Conservation (phyloP, 1,140 invertebrate genomes). For the Meloidogyne chitwoodi region DNA sequence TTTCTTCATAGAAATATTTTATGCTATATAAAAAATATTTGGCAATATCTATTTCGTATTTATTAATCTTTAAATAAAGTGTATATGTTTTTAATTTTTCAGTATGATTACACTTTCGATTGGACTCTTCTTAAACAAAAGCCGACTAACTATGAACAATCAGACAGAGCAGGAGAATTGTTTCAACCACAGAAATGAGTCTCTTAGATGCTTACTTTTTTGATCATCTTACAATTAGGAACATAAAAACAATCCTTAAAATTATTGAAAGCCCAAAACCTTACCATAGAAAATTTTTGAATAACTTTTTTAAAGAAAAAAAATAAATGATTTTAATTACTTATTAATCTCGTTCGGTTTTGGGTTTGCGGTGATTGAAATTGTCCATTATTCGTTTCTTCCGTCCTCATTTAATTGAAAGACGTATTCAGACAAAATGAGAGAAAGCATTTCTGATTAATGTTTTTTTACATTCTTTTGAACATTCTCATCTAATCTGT, state of each 20-base stretch:
- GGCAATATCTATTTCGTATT: slow-evolving; percentile 71
- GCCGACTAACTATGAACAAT: slow-evolving; percentile 50
- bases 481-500: neutral
- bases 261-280: neutral
- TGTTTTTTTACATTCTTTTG: neutral
- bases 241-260: neutral
- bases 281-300: too few species aligned
- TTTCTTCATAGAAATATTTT: slow-evolving; percentile 73
- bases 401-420: neutral
- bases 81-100: slow-evolving; percentile 19
- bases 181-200: neutral
- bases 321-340: too few species aligned
- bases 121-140: slow-evolving; percentile 99
- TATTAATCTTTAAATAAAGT: too few species aligned
- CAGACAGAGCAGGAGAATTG: slow-evolving; percentile 11
- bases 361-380: neutral
- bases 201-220: neutral
- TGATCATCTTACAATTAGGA: neutral
- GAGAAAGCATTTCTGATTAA: neutral
- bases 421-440: neutral
- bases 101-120: slow-evolving; percentile 94
- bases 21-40: slow-evolving; percentile 83
- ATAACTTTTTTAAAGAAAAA: too few species aligned
- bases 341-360: neutral
- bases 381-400: neutral